phyloP scores from a whole-genome alignment of 92 coral and sea anemone species.

The Zoanthus sansibaricus region DNA sequence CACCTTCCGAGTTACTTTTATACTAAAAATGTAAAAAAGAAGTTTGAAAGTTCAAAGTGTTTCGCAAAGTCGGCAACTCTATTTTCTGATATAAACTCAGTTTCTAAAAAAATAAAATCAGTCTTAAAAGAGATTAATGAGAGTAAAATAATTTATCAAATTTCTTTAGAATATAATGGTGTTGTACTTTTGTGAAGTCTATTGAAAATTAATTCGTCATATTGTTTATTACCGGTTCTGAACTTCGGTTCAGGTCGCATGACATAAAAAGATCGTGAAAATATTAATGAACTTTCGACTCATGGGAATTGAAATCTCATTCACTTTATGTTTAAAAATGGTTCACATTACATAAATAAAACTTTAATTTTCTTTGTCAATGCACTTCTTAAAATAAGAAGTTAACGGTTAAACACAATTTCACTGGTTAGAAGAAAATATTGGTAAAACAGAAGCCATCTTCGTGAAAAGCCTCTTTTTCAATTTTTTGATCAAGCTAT shows the following conservation, averaged over 20 bases:
- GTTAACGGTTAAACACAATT: not conserved
- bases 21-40: not conserved
- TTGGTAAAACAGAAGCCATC: not conserved
- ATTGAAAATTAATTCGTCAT: slow-evolving; percentile 16
- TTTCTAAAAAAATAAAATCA: not conserved
- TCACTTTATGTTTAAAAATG: too few species aligned
- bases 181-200: not conserved
- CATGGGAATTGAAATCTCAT: not conserved
- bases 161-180: not conserved
- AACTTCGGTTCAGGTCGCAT: not conserved
- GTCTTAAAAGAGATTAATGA: not conserved
- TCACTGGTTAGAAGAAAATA: not conserved
- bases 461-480: not conserved
- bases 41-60: not conserved
- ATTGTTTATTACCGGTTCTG: not conserved
- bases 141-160: not conserved
- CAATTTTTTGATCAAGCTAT: not conserved
- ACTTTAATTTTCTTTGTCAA: too few species aligned
- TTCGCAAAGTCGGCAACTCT: not conserved
- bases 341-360: not conserved
- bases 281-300: not conserved
- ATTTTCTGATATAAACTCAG: not conserved
- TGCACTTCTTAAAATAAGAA: too few species aligned
- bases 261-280: not conserved
- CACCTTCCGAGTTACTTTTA: too few species aligned